These are phyloP conservation scores for Tetragonula clypearis DNA, from an alignment of 1,140 invertebrate genomes.

Conservation along the genomic window DNA sequence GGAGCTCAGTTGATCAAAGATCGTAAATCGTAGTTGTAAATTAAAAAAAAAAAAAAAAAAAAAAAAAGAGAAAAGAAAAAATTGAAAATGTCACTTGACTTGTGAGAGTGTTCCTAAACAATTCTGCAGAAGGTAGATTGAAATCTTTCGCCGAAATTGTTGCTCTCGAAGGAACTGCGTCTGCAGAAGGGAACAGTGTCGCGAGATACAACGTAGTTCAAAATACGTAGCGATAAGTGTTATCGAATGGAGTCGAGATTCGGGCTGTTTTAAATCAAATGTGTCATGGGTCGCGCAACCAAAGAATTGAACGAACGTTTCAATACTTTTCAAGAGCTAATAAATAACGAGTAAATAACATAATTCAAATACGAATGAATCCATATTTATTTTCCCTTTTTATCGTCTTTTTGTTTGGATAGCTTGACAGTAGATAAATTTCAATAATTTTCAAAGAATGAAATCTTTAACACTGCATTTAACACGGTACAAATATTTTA, in stretches of 20 bases:
- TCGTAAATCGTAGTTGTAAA: no score
- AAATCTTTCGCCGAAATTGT: not conserved
- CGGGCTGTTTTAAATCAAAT: conserved; percentile 24
- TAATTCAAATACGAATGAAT: not conserved
- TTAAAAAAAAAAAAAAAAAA: no score
- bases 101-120: no score
- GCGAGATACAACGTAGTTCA: not conserved
- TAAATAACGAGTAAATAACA: not conserved
- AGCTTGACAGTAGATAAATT: not conserved
- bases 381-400: not conserved
- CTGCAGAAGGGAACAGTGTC: no score
- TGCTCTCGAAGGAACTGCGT: not conserved
- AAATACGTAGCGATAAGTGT: not conserved
- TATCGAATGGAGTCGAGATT: not conserved
- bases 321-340: not conserved
- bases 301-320: conserved; percentile 11
- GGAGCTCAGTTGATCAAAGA: no score
- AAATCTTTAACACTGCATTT: not conserved
- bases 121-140: no score
- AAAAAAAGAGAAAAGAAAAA: no score
- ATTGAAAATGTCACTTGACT: no score
- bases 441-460: not conserved
- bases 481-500: not conserved
- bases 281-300: conserved; percentile 44
- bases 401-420: not conserved